Evolutionary conservation across 2,888 invertebrate species (phyloP).

Genomic region (Steinernema hermaphroditum): DNA sequence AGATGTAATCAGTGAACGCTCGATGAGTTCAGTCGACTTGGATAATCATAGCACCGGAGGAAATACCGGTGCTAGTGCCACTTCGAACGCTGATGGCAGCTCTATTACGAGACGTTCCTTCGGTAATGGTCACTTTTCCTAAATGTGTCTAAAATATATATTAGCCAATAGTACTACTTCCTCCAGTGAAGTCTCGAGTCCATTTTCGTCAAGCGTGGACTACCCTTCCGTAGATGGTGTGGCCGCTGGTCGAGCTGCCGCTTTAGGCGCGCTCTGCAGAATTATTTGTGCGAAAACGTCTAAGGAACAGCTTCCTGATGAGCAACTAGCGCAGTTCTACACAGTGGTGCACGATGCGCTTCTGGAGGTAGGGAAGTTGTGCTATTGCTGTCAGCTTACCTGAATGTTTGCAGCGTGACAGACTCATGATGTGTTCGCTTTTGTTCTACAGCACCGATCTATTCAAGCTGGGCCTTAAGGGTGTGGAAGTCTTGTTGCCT

Average conservation of each 20-base stretch:
- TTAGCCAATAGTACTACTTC: slow-evolving; percentile 40
- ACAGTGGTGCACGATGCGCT: slow-evolving; percentile 81
- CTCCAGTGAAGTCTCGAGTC: slow-evolving; percentile 38
- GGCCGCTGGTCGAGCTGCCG: slow-evolving; percentile 82
- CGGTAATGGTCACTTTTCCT: slow-evolving; percentile 30
- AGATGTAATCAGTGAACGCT: slow-evolving; percentile 61
- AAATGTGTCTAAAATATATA: background rate
- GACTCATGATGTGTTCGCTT: slow-evolving; percentile 62
- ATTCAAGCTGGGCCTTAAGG: slow-evolving; percentile 87
- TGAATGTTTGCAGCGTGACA: slow-evolving; percentile 58
- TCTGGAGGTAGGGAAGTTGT: slow-evolving; percentile 57
- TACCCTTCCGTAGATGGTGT: slow-evolving; percentile 49
- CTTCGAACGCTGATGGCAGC: background rate
- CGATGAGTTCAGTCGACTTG: slow-evolving; percentile 54
- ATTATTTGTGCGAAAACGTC: slow-evolving; percentile 94
- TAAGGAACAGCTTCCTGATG: slow-evolving; percentile 86
- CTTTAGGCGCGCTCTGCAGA: slow-evolving; percentile 88
- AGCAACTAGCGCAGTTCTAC: slow-evolving; percentile 88
- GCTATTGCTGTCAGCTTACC: no score
- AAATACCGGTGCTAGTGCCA: slow-evolving; percentile 12
- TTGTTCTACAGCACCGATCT: slow-evolving; percentile 73
- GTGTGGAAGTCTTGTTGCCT: slow-evolving; percentile 86
- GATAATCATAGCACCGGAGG: slow-evolving; percentile 37
- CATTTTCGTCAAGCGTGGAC: slow-evolving; percentile 35
- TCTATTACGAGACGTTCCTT: slow-evolving; percentile 14